Evolutionary conservation across 2,113 vertebrate genomes (phyloP), one percentile per base, ranked within the genome.

Genomic region (Tenebrosternarchus preto): DNA sequence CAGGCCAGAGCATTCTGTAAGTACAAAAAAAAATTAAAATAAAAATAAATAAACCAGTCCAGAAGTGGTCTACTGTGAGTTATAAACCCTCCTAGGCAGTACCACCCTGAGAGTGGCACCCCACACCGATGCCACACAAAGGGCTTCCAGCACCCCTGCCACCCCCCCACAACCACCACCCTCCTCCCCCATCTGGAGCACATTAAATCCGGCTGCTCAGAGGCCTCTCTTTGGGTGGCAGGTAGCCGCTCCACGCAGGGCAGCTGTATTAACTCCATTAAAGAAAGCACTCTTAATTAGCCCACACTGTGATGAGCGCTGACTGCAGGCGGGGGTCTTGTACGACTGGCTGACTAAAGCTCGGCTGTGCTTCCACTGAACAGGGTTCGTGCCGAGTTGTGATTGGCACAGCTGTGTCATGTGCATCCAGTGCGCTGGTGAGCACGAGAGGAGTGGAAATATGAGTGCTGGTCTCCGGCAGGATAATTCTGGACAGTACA

Each of bases 191-290:
- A 78, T 16, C 73, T 66, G 61, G 67, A 78, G 76, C 82, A 29
- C 64, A 80, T 80, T 71, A 73, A 78, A 73, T 11, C 39, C 76
- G 46, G 69, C 77, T 78, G 80, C 72, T 80, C 72, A 70, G 56
- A 70, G 83, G 66, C 76, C 78, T 73, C 63, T 70, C 73, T 64
- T 56, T 71, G 81, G 60, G 50, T 77, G 80, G 43, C 66, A 83
- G 67, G 78, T 82, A 80, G 66, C 77, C 76, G 53, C 64, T 43
- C 80, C 66, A 78, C 84, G 63, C 66, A 73, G 43, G 82, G 82
- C 80, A 87, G 78, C 76, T 85, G 61, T 86, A 85, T 84, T 86
- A 84, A 81, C 72, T 81, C 81, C 82, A 86, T 86, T 86, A 83
- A 82, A 84, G 77, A 83, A 76, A 81, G 71, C 84, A 72, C 76